Evolutionary conservation across 2,113 vertebrate genomes (phyloP), one percentile per base, ranked within the genome.

Genomic region (Mesocricetus auratus): DNA sequence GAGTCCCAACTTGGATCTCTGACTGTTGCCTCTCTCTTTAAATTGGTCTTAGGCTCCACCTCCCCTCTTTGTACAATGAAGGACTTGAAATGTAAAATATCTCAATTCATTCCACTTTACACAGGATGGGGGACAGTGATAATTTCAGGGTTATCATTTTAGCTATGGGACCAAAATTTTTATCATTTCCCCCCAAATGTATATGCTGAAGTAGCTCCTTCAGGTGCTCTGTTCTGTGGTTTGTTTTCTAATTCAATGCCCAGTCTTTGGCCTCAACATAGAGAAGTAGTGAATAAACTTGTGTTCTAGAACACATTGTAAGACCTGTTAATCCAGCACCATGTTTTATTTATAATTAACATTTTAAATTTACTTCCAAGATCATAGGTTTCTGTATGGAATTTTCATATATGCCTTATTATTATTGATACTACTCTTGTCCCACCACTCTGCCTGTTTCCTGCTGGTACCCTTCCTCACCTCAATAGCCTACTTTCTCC

Each of bases 81-180:
- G 12, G 36, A 60, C 29, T 66, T 81, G 60, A 90, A 73, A 73
- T 78, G 33, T 88, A 24, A 78, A 71, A 26, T 68, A 77, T 90
- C 74, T 87, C 58, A 92, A 45, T 95, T 93, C 17, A 36, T 92
- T 82, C 45, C 29, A 33, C 45, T 39, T 74, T n/a, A 86, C 33
- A 90, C 64, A 24, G 50, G 5, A 82, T 21, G 10, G 71, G 15
- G 24, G 73, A 31, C 9, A 68, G 16, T 71, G 66, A 94, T 60
- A 68, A 50, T 89, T 94, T 90, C 13, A 73, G 33, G 17, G 31
- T 47, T 31, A 71, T 73, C 81, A 60, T 83, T 92, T 78, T 26
- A 73, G 21, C 39, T 19, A 87, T 15, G 79, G 39, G 7, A 24
- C 50, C 58, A 36, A n/a, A 83, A 13, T 71, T 71, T 71, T 66